Conservation (phyloP, 1,140 invertebrate species). For the Agraylea sexmaculata region DNA sequence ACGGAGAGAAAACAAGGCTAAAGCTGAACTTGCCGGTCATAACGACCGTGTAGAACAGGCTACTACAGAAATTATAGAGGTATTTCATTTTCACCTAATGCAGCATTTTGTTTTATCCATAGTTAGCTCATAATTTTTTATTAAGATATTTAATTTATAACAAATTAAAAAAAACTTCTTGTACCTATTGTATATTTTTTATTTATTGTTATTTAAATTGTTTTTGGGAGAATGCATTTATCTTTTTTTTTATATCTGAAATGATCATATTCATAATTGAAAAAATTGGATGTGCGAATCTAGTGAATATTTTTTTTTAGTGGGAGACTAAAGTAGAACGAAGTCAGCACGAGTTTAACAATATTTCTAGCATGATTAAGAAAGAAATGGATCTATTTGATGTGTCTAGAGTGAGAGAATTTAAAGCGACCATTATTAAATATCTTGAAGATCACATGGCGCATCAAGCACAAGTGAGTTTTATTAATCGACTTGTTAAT, state of each 20-base stretch:
- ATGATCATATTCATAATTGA: no score
- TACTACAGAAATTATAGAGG: constrained; percentile 82
- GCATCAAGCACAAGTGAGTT: constrained; percentile 80
- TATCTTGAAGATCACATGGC: constrained; percentile 91
- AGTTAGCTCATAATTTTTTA: no score
- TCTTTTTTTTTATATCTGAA: no score
- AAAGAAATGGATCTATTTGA: constrained; percentile 92
- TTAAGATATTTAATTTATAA: no score
- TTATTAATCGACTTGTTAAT: not conserved
- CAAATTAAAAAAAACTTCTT: no score
- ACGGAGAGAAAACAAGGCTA: constrained; percentile 87
- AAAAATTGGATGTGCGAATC: no score
- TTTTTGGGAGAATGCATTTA: not conserved
- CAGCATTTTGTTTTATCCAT: no score
- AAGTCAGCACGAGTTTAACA: constrained; percentile 92
- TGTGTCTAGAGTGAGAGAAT: constrained; percentile 75
- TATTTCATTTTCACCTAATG: constrained; percentile 30
- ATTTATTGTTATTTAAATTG: constrained; percentile 1
- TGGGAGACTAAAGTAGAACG: constrained; percentile 94
- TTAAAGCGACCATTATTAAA: constrained; percentile 77
- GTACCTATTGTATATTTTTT: no score
- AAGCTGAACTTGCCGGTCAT: constrained; percentile 78
- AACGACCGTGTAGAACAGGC: constrained; percentile 84
- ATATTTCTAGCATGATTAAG: constrained; percentile 92
- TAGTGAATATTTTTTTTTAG: constrained; percentile 36